phyloP scores from a whole-genome alignment of 2,888 invertebrate species.

The Eurytoma adleriae region DNA sequence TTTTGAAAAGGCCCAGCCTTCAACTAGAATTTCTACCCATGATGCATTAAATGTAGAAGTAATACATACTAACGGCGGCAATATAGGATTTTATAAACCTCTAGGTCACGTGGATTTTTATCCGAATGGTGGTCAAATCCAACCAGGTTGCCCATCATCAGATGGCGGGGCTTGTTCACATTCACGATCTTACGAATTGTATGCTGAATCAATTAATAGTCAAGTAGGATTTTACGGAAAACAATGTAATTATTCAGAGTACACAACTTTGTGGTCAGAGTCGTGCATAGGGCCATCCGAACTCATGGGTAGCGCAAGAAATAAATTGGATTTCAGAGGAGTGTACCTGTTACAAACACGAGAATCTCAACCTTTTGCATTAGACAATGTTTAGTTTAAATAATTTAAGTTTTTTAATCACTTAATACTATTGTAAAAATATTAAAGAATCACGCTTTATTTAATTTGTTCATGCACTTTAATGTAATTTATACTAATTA shows the following conservation, averaged over 20 bases:
- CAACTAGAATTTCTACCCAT: constrained; percentile 62
- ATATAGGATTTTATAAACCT: constrained; percentile 62
- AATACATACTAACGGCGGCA: constrained; percentile 68
- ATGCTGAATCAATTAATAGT: constrained; percentile 63
- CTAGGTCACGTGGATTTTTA: constrained; percentile 69
- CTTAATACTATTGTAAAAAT: too few relatives aligned
- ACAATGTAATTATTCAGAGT: constrained; percentile 47
- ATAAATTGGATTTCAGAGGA: too few relatives aligned
- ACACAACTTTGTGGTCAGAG: constrained; percentile 8
- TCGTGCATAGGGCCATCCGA: too few relatives aligned
- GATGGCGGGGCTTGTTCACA: constrained; percentile 60
- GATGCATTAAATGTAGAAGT: constrained; percentile 69
- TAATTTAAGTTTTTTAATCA: too few relatives aligned
- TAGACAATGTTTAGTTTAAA: too few relatives aligned
- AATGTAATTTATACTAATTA: too few relatives aligned
- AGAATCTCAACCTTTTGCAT: too few relatives aligned
- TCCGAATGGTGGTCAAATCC: constrained; percentile 67
- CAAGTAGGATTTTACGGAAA: constrained; percentile 51
- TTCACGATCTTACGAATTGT: constrained; percentile 60
- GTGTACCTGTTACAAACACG: too few relatives aligned
- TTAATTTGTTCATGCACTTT: too few relatives aligned
- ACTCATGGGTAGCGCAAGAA: too few relatives aligned
- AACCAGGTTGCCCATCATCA: constrained; percentile 60
- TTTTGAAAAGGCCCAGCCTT: constrained; percentile 60
- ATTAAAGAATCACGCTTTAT: too few relatives aligned